phyloP scores from a whole-genome alignment of 2,888 invertebrate species.

The Pristionchus fissidentatus region DNA sequence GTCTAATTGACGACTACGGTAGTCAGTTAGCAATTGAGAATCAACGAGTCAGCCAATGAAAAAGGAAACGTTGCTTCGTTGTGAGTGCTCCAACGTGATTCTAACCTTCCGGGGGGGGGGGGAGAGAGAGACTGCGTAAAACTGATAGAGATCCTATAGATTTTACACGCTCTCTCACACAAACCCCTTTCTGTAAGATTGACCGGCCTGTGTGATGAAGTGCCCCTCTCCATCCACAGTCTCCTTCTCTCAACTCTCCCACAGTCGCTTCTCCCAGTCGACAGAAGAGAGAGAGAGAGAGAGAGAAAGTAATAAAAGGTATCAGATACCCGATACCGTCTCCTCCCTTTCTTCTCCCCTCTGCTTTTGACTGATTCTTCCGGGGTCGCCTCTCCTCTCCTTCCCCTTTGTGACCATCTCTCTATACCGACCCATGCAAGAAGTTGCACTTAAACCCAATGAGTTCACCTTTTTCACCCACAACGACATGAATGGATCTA shows the following conservation, averaged over 20 bases:
- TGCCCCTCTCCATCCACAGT: not conserved
- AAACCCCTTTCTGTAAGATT: no score
- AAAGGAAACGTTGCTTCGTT: no score
- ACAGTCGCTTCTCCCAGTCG: not conserved
- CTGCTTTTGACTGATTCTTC: conserved; percentile 36
- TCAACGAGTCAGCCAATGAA: no score
- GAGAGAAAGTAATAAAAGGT: conserved; percentile 32
- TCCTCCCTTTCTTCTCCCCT: not conserved
- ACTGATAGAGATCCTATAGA: no score
- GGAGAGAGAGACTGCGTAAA: no score
- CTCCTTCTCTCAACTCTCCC: not conserved
- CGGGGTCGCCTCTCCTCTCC: conserved; percentile 15
- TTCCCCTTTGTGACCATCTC: conserved; percentile 8
- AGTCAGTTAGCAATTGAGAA: not conserved
- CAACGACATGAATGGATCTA: not conserved
- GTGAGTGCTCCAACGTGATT: not conserved
- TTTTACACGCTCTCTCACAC: no score
- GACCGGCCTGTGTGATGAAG: no score
- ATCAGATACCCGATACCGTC: conserved; percentile 29
- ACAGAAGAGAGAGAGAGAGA: not conserved
- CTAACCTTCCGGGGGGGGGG: no score
- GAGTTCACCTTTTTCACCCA: not conserved
- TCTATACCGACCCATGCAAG: no score
- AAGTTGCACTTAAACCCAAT: no score
- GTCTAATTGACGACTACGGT: not conserved